phyloP scores from a whole-genome alignment of 2,888 invertebrate species.

The Cecidostiba fungosa region DNA sequence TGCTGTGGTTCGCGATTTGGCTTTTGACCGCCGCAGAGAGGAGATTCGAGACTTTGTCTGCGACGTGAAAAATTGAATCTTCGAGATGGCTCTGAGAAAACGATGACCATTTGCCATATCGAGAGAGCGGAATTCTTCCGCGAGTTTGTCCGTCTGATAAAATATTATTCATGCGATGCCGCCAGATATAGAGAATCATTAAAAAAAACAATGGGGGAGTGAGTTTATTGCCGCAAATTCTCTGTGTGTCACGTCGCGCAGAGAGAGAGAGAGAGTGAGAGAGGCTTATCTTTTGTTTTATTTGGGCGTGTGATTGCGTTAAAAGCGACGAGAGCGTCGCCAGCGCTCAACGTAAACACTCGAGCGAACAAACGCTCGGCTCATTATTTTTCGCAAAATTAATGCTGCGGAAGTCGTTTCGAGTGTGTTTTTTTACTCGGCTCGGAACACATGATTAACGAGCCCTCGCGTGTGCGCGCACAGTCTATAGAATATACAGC shows the following conservation, averaged over 20 bases:
- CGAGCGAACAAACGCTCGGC: constrained; percentile 12
- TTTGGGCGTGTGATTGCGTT: not conserved
- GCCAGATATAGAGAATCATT: too few species aligned
- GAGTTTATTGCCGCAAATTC: not conserved
- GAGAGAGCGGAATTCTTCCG: not conserved
- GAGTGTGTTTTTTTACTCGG: constrained; percentile 28
- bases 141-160: not conserved
- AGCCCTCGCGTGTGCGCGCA: not conserved
- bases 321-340: not conserved
- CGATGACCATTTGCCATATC: not conserved
- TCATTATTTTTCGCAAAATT: constrained; percentile 43
- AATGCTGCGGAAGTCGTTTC: constrained; percentile 26
- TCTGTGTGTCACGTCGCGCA: not conserved
- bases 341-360: constrained; percentile 33
- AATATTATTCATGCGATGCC: constrained; percentile 3
- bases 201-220: not conserved
- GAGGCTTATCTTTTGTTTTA: not conserved
- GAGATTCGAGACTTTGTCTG: not conserved
- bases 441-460: constrained; percentile 41
- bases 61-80: constrained; percentile 49
- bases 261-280: too few species aligned
- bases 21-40: constrained; percentile 1
- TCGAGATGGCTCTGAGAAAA: not conserved
- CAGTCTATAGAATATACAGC: not conserved
- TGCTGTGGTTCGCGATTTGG: constrained; percentile 34